A percentile compares a stretch with the other conserved stretches of the same genome.
Conservation (phyloP, 2,113 vertebrate species). For the Hyperoodon ampullatus region DNA sequence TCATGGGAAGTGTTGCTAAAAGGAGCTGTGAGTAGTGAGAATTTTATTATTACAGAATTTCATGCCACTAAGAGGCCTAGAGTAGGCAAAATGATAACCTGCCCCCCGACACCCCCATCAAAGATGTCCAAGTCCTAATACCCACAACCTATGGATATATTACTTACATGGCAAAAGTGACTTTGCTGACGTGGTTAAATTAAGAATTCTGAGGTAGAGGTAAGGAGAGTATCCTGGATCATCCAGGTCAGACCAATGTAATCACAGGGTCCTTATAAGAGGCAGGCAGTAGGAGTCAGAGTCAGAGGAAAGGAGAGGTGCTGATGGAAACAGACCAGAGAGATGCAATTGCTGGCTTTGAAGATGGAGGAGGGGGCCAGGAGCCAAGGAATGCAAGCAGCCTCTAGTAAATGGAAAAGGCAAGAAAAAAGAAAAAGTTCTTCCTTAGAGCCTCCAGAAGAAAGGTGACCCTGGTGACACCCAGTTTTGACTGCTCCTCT, state of each 20-base stretch:
- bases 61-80: neutral
- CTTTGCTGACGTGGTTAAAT: neutral
- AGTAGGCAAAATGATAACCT: neutral
- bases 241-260: neutral
- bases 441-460: neutral
- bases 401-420: neutral
- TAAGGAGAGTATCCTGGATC: neutral
- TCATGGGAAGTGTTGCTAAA: neutral
- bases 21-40: neutral
- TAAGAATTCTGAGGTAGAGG: neutral
- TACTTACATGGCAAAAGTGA: neutral
- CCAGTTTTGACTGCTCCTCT: neutral
- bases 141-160: neutral
- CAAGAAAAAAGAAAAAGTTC: neutral
- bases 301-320: neutral
- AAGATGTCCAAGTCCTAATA: neutral
- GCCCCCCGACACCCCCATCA: fast-evolving
- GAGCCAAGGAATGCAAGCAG: neutral
- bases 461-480: neutral
- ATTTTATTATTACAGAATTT: neutral
- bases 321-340: neutral
- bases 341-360: neutral
- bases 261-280: neutral
- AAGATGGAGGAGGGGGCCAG: neutral
- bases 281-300: neutral